Base-by-base conservation (phyloP, 2,888 invertebrate species). In the Agrilus cyanescens region DNA sequence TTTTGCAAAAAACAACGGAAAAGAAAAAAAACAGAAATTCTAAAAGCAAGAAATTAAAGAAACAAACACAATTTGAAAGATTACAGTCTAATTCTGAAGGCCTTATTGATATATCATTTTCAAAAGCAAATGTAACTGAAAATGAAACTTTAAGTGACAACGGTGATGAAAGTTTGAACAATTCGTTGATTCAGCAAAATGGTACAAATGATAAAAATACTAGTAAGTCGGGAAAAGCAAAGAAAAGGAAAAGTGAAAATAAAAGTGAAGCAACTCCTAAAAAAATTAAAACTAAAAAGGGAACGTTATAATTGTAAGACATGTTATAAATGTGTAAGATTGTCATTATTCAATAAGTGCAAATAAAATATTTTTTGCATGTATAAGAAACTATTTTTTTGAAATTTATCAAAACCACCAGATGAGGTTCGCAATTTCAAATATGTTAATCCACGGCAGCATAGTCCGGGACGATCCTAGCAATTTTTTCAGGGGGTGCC, bases 41-140 rank as follows among this genome's bases (percentile, higher is more conserved):
- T 18, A 60, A 55, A 46, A 52, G 50, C 40, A 59, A 65, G 37
- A 65, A 68, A 49, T 52, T 68, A 40, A 73, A 70, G 49, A 74
- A 73, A 51, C 67, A 70, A 54, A 59, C 71, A 13, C 67, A 67
- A 44, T 54, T 63, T 45, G 53, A 70, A 42, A 60, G 72, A 36
- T 56, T 68, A 20, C 58, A 67, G 45, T 64, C 67, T 44, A 63
- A 70, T 50, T 68, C 69, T 0, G 63, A 72, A 53, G 72, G 72
- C 32, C 58, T 71, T 2, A 57, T 61, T 13, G 44, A 51, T 14
- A 48, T 64, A 36, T 52, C 60, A n/a, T 69, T 69, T 44, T 59
- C 60, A 47, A 53, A 53, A 20, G 31, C 42, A 15, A 49, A 50
- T 32, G 44, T 51, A 41, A 48, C 39, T 12, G 50, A 53, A 4